Evolutionary conservation across 2,888 invertebrate genomes (phyloP).

Genomic region (Perithous albicinctus): DNA sequence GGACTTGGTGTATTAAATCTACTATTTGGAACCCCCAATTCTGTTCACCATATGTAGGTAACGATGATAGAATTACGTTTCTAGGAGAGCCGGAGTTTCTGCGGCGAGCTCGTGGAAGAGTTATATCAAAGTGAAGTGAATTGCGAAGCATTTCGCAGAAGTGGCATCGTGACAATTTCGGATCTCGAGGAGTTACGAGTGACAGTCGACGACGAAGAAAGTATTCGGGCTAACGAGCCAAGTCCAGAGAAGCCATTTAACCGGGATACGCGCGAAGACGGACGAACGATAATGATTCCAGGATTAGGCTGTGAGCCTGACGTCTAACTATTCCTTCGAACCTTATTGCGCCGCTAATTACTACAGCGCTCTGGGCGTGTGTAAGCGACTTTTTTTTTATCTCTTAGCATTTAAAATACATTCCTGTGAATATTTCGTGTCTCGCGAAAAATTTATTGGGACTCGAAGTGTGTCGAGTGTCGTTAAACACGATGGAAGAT

Average conservation of each 20-base stretch:
- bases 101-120: not conserved
- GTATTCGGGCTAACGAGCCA: slow-evolving; percentile 54
- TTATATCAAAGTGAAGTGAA: not conserved
- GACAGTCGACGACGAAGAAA: slow-evolving; percentile 11
- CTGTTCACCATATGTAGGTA: not conserved
- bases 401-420: not conserved
- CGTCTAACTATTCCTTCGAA: not conserved
- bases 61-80: slow-evolving; percentile 12
- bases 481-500: slow-evolving; percentile 15
- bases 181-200: slow-evolving; percentile 23
- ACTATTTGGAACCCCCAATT: not conserved
- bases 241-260: slow-evolving; percentile 13
- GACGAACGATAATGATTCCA: slow-evolving; percentile 43
- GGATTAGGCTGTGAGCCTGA: slow-evolving; percentile 31
- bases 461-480: not conserved
- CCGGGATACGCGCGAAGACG: not conserved
- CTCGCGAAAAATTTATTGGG: slow-evolving; percentile 9
- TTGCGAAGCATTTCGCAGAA: not conserved
- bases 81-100: slow-evolving; percentile 5
- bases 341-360: slow-evolving; percentile 3
- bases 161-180: slow-evolving; percentile 38
- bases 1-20: not conserved
- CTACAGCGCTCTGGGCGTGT: not conserved
- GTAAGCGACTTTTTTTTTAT: not conserved
- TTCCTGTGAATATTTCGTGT: slow-evolving; percentile 7